Evolutionary conservation across 2,797 vertebrate species (phyloP).

Genomic region (Phoebastria nigripes): DNA sequence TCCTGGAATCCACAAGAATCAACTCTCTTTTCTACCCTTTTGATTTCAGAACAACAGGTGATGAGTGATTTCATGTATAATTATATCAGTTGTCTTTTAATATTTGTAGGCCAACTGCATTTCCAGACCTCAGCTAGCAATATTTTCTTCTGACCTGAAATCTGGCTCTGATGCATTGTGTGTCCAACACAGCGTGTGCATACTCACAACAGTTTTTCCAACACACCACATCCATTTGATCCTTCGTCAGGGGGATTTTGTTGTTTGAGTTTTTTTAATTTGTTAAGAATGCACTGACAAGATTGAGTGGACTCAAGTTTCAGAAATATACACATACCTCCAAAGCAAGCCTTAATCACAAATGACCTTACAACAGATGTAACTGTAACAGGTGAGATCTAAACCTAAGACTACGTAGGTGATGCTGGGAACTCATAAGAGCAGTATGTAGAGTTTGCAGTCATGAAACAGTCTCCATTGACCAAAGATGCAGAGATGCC

Average conservation of each 20-base stretch:
- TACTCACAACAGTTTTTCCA: background rate
- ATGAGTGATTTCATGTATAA: background rate
- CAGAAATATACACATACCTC: background rate
- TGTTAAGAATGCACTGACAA: background rate
- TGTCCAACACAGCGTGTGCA: background rate
- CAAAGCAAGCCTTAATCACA: background rate
- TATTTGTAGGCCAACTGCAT: background rate
- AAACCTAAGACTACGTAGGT: background rate
- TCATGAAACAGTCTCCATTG: background rate
- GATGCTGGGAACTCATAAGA: background rate
- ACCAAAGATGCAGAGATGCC: background rate
- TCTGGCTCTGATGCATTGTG: background rate
- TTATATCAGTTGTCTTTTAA: background rate
- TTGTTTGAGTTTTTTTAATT: background rate
- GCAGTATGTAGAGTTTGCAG: background rate
- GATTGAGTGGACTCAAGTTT: background rate
- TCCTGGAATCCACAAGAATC: background rate
- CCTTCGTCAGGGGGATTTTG: fast-evolving
- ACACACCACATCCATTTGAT: background rate
- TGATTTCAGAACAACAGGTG: background rate
- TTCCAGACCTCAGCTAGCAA: background rate
- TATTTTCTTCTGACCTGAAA: background rate
- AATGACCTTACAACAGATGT: background rate
- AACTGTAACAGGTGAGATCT: background rate
- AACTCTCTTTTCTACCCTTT: background rate